These are phyloP conservation scores for Aplochiton taeniatus DNA, from an alignment of 2,797 vertebrate genomes.

Conservation along the genomic window DNA sequence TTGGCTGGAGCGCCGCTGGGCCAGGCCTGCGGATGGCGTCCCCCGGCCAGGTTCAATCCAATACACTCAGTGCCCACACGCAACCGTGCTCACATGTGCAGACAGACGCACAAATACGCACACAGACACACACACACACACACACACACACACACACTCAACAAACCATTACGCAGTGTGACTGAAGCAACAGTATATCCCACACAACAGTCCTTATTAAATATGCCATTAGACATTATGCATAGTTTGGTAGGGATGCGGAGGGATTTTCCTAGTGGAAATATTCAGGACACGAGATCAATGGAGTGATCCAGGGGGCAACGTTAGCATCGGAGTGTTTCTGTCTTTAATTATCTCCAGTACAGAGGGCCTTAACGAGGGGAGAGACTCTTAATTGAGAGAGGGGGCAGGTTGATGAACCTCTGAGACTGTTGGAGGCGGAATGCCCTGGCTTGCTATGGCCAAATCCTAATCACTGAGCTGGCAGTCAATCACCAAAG, in stretches of 20 bases:
- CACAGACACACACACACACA: conserved; percentile 6
- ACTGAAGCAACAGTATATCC: conserved; percentile 24
- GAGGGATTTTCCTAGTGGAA: conserved; percentile 38
- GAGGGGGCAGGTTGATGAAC: conserved; percentile 41
- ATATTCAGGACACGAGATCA: conserved; percentile 57
- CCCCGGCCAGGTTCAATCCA: conserved; percentile 11
- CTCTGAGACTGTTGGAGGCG: conserved; percentile 37
- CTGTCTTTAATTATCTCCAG: conserved; percentile 63
- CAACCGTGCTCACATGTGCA: neutral
- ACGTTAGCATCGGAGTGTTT: conserved; percentile 47
- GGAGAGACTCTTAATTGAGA: conserved; percentile 53
- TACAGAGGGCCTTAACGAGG: conserved; percentile 58
- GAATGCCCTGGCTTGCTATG: conserved; percentile 27
- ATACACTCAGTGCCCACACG: neutral
- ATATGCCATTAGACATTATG: conserved; percentile 53
- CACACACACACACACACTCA: neutral
- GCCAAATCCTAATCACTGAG: conserved; percentile 40
- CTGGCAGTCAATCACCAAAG: conserved; percentile 26
- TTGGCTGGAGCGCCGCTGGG: conserved; percentile 7
- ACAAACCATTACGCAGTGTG: conserved; percentile 27
- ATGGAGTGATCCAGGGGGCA: conserved; percentile 55
- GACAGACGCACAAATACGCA: conserved; percentile 3
- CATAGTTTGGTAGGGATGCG: conserved; percentile 47
- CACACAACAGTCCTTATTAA: conserved; percentile 38
- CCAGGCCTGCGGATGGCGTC: neutral